Conservation (phyloP, 2,113 vertebrate species). For the Phaethornis superciliosus region DNA sequence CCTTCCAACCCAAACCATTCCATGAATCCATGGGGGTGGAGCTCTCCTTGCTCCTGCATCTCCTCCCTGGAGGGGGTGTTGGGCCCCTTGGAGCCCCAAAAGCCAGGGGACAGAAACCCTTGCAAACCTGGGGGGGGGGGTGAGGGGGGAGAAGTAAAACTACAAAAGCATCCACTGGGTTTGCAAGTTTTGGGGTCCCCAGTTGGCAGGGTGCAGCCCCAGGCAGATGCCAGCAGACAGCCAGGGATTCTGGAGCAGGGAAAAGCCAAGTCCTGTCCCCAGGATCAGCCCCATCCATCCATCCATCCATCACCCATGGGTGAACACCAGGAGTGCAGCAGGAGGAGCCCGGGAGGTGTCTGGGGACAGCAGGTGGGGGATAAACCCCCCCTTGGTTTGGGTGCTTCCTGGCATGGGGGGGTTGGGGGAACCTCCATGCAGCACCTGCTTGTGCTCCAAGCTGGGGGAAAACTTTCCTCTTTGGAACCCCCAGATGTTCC, state of each 20-base stretch:
- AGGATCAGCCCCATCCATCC: neutral
- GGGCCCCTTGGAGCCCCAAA: no score
- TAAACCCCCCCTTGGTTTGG: fast-evolving
- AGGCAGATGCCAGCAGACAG: neutral
- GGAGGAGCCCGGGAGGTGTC: fast-evolving
- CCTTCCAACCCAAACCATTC: no score
- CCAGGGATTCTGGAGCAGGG: fast-evolving
- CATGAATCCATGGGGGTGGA: no score
- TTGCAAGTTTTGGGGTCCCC: neutral
- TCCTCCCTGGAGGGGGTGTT: no score
- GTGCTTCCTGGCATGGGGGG: fast-evolving
- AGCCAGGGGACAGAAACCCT: no score
- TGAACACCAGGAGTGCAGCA: no score
- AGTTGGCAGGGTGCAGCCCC: neutral
- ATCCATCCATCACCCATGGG: no score
- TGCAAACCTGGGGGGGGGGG: no score
- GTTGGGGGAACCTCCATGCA: fast-evolving
- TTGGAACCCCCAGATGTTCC: neutral
- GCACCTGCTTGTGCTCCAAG: fast-evolving
- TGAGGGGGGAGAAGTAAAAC: no score
- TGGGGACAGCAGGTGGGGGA: neutral
- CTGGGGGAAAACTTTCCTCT: neutral
- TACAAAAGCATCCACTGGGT: no score
- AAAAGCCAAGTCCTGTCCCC: neutral
- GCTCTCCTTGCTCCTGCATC: no score